These are phyloP conservation scores for Apteryx owenii DNA, from an alignment of 2,113 vertebrate species.

Conservation along the genomic window DNA sequence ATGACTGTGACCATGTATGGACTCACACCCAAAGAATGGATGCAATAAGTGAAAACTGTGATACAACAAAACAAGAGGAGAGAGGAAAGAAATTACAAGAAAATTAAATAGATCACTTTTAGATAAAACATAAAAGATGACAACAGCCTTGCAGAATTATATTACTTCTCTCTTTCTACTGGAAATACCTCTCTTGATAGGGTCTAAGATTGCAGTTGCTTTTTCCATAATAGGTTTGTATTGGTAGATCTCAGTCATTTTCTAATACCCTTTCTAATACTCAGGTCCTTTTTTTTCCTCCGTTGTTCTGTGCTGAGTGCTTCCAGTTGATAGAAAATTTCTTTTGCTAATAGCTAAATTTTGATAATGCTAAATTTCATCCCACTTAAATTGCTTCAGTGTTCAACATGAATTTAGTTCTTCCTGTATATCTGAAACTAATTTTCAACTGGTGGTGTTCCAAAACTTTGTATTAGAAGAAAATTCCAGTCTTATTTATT, in stretches of 20 bases:
- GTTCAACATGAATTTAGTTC: not conserved
- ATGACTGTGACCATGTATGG: not conserved
- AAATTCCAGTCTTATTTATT: not conserved
- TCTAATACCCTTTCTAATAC: not conserved
- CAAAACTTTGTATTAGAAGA: not conserved
- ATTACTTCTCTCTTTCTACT: not conserved
- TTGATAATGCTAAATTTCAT: not conserved
- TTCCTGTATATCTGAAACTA: not conserved
- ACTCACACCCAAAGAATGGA: not conserved
- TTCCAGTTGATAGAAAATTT: not conserved
- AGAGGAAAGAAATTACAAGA: not conserved
- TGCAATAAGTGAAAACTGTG: not conserved
- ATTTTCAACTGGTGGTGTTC: not conserved
- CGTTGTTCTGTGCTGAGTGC: not conserved
- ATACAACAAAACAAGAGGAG: not conserved
- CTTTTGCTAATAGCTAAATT: not conserved
- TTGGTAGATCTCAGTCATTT: not conserved
- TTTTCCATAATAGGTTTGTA: not conserved
- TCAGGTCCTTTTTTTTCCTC: not conserved
- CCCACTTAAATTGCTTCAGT: not conserved
- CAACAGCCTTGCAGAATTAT: not conserved
- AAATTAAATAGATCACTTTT: not conserved
- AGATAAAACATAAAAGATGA: not conserved
- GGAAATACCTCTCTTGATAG: not conserved
- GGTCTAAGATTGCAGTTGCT: not conserved